A percentile compares a stretch with the other conserved stretches of the same genome.
phyloP scores from a whole-genome alignment of 2,797 vertebrate genomes.

The Crocodylus rhombifer region DNA sequence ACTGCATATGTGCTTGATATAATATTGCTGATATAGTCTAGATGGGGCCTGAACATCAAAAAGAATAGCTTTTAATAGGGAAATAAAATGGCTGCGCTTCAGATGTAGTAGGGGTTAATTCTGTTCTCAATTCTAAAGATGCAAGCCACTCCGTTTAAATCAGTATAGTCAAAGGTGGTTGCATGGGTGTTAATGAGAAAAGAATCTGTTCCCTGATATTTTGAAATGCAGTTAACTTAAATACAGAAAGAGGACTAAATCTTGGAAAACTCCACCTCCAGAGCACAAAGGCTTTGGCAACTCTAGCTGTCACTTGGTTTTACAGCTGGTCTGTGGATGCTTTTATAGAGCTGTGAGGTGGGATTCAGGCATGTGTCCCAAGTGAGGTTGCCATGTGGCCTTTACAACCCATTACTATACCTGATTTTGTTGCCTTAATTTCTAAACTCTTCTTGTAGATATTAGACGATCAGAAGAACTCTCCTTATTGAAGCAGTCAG shows the following conservation, averaged over 20 bases:
- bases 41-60: background rate
- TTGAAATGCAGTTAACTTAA: background rate
- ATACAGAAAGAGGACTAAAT: conserved; percentile 13
- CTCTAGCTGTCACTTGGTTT: background rate
- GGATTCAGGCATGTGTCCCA: background rate
- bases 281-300: background rate
- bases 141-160: background rate
- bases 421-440: conserved; percentile 34
- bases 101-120: background rate
- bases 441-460: conserved; percentile 81
- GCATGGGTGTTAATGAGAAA: background rate
- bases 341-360: conserved; percentile 31
- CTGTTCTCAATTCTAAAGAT: background rate
- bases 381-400: background rate
- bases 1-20: background rate
- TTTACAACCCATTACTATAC: background rate
- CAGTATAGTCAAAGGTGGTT: background rate
- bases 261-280: background rate
- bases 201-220: background rate
- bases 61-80: background rate
- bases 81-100: background rate
- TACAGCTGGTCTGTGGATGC: background rate
- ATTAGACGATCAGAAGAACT: conserved; percentile 95
- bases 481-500: conserved; percentile 89
- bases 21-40: background rate